Evolutionary conservation across 2,797 vertebrate species (phyloP).

Genomic region (Bufotes viridis): DNA sequence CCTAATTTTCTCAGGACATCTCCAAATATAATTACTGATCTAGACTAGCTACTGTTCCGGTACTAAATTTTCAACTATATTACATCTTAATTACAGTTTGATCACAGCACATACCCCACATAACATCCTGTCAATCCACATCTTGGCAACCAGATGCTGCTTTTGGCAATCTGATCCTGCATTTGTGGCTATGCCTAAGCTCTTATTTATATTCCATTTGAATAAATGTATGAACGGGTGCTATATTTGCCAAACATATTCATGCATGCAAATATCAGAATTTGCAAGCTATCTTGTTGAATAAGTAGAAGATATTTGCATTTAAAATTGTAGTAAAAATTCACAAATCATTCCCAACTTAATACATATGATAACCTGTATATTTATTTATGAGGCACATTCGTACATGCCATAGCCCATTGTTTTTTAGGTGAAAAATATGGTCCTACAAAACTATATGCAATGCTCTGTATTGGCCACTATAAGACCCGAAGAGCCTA

Average conservation of each 20-base stretch:
- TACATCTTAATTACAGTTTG: conserved; percentile 20
- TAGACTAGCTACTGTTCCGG: neutral
- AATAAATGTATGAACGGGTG: conserved; percentile 32
- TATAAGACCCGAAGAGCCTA: neutral
- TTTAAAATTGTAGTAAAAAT: conserved; percentile 21
- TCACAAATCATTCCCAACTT: conserved; percentile 25
- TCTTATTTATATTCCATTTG: conserved; percentile 23
- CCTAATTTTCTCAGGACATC: neutral
- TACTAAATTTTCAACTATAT: neutral
- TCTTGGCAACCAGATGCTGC: neutral
- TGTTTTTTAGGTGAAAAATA: neutral
- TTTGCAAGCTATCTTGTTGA: conserved; percentile 42
- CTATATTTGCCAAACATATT: conserved; percentile 48
- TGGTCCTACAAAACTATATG: neutral
- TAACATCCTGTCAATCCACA: neutral
- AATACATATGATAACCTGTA: conserved; percentile 7
- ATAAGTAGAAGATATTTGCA: conserved; percentile 11
- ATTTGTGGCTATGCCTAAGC: conserved; percentile 2
- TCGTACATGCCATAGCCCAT: neutral
- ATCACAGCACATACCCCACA: neutral
- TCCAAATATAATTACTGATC: neutral
- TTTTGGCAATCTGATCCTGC: neutral
- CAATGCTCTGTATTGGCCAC: neutral
- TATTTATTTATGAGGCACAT: conserved; percentile 29
- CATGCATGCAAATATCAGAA: conserved; percentile 44